phyloP scores from a whole-genome alignment of 2,888 invertebrate species.

The Coelopa pilipes region DNA sequence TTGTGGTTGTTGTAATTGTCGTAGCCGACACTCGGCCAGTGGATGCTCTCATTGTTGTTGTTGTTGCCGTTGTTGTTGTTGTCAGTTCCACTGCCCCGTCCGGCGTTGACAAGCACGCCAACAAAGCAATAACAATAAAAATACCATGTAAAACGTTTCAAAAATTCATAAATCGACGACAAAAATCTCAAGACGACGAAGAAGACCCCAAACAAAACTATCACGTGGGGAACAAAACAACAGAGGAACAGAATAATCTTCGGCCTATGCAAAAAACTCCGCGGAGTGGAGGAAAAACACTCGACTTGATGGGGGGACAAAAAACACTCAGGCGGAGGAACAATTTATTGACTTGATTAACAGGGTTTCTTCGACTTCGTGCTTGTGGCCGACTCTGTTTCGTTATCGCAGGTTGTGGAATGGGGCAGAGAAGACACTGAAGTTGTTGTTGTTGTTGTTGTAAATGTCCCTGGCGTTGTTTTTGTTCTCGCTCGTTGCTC shows the following conservation, averaged over 20 bases:
- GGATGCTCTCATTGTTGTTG: constrained; percentile 32
- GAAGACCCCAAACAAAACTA: too few species aligned
- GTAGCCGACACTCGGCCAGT: constrained; percentile 6
- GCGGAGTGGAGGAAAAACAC: neutral
- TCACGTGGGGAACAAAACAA: neutral
- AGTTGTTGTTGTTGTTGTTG: too few species aligned
- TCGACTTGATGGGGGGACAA: too few species aligned
- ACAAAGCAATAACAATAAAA: constrained; percentile 1
- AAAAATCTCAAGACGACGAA: too few species aligned
- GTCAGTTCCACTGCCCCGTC: neutral
- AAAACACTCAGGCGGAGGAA: too few species aligned
- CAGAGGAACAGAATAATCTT: neutral
- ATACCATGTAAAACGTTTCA: neutral
- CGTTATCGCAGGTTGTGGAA: constrained; percentile 1
- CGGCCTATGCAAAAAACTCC: neutral
- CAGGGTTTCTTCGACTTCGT: too few species aligned
- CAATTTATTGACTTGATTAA: too few species aligned
- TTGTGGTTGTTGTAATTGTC: constrained; percentile 17
- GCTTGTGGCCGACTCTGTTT: neutral
- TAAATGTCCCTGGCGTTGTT: too few species aligned
- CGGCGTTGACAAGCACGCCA: neutral
- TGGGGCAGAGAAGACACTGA: too few species aligned
- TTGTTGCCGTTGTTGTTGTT: constrained; percentile 7
- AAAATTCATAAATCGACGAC: too few species aligned
- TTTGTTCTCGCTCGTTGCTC: too few species aligned